Conservation (phyloP, 2,888 invertebrate species). For the Caenorhabditis japonica region DNA sequence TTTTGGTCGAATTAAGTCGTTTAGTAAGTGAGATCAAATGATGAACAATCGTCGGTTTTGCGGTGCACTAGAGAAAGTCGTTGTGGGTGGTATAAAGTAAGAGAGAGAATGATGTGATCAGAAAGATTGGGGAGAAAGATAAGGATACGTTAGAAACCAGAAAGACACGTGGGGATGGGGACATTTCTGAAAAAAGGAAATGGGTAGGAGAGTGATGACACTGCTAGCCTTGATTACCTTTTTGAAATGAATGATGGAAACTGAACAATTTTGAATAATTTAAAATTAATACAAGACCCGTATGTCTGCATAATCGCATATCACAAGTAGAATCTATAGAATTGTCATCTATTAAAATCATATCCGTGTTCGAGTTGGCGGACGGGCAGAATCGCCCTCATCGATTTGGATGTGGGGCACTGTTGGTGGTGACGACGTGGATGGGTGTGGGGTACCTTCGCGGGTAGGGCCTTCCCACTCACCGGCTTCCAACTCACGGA, state of each 20-base stretch:
- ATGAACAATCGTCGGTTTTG: neutral
- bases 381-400: slow-evolving; percentile 39
- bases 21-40: slow-evolving; percentile 10
- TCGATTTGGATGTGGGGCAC: slow-evolving; percentile 51
- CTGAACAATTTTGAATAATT: slow-evolving; percentile 1
- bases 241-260: no score
- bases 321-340: slow-evolving; percentile 10
- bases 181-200: no score
- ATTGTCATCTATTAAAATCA: slow-evolving; percentile 20
- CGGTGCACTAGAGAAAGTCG: neutral
- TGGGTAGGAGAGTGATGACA: neutral
- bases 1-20: no score
- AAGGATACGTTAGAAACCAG: neutral
- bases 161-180: slow-evolving; percentile 9
- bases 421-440: slow-evolving; percentile 30
- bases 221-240: no score
- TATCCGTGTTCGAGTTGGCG: slow-evolving; percentile 48
- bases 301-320: slow-evolving; percentile 29
- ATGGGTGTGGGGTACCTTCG: slow-evolving; percentile 17
- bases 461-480: slow-evolving; percentile 32
- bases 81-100: no score
- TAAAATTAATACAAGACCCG: slow-evolving; percentile 1
- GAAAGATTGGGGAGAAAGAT: neutral
- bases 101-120: neutral
- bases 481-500: slow-evolving; percentile 45